Evolutionary conservation across 2,113 vertebrate genomes (phyloP), one percentile per base, ranked within the genome.

Genomic region (Antigone vipio): DNA sequence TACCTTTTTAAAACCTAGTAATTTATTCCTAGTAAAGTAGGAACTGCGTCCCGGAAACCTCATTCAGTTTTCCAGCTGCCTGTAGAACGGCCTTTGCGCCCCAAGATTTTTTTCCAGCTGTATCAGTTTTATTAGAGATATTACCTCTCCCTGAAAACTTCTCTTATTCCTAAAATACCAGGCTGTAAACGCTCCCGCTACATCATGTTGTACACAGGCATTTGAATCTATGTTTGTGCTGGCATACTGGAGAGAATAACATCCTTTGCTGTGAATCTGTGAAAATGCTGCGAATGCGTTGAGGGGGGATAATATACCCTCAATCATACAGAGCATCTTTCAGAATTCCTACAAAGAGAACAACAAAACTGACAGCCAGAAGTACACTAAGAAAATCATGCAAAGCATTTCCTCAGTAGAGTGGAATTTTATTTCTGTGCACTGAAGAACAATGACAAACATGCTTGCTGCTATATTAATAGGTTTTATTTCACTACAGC

Each of bases 351-450:
- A 7, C 84, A 79, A 27, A 79, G 60, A 81, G 50, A 93, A 68
- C 72, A 81, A 40, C 56, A 88, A 44, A 87, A 52, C 47, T 91
- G 93, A 68, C 94, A 91, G 13, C 62, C 53, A 87, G 81, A 85
- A 92, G 30, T 22, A 58, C 47, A 30, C 26, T 15, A 63, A 87
- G 34, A 63, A 87, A 89, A n/a, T 4, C 9, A 2, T 4, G 7
- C 50, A 29, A 55, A 68, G 84, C 75, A 16, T 85, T 86, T 74
- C 35, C 73, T 86, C 80, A 34, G 38, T 4, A 30, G 52, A 89
- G 55, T 42, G 86, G 44, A 80, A 49, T 94, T 92, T 94, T 67
- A 67, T 63, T 89, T 23, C 73, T 44, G 34, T 47, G 52, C 21
- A 3, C 71, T 74, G 80, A 86, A 82, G 53, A 89, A 63, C 47